Base-by-base conservation (phyloP, 35 echinoderm and acorn worm species). In the Holothuria glaberrima region DNA sequence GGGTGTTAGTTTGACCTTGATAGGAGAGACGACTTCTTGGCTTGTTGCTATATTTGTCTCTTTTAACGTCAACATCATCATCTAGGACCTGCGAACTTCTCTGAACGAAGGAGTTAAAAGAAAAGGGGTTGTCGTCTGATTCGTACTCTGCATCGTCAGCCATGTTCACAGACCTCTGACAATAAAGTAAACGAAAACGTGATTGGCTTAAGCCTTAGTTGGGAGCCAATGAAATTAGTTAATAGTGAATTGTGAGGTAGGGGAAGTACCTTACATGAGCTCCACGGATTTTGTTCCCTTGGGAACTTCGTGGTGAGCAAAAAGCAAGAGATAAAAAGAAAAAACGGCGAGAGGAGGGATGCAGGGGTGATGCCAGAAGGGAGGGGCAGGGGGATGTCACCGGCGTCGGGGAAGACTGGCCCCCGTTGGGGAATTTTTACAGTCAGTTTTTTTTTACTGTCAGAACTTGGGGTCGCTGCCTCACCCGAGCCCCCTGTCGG, bases 181-280 rank as follows among this genome's bases (percentile, higher is more conserved):
- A 44, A 20, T 36, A 22, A 30, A 70, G 16, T 5, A 34, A 31
- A 41, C 18, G 24, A 24, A 75, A 41, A 21, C 20, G 10, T 75
- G 41, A 78, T 78, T 78, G 74, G 41, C 9, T 48, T 9, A 17
- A 48, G 33, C 16, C 25, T 48, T 48, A 20, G 7, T 12, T 35
- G 12, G 20, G 6, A 45, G 25, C 74, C 71, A 75, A 75, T 75
- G 71, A 75, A 41, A 75, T 75, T 75, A 75, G 71, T 75, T 75
- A 12, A 75, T 75, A 24, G 71, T 38, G 30, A 75, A 36, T 6
- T 9, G 4, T 75, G 2, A 41, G 16, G 35, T 21, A 21, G 71
- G 69, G 71, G 71, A 75, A 44, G 35, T 75, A 75, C 71, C 71
- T 16, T 33, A 19, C 24, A 30, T 10, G 6, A 20, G 36, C 36